A percentile compares a stretch with the other conserved stretches of the same genome.
Conservation (phyloP, 2,888 invertebrate genomes). For the Cephus rjabovi region DNA sequence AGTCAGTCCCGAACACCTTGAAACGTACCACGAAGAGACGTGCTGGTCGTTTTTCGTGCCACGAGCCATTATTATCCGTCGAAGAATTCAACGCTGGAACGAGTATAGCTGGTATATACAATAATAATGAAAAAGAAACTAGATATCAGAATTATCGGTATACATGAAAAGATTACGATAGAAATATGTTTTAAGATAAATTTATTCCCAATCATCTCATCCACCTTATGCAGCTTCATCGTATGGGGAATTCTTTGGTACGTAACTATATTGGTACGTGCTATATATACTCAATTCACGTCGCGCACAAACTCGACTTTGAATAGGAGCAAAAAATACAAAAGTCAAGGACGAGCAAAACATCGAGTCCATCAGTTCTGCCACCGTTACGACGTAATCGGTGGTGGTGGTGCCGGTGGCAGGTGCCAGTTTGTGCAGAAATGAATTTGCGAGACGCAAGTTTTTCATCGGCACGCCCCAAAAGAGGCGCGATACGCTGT, state of each 20-base stretch:
- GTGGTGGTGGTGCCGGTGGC: conserved; percentile 12
- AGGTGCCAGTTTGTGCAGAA: conserved; percentile 34
- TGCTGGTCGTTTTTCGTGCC: conserved; percentile 6
- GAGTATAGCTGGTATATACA: not conserved
- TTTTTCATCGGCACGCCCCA: conserved; percentile 24
- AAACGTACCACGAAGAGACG: not conserved
- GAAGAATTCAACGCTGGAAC: not conserved
- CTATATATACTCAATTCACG: not conserved
- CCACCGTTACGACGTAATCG: conserved; percentile 36
- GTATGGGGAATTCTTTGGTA: not conserved
- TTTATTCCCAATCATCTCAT: not conserved
- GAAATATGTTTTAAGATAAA: not conserved
- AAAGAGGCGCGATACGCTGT: not conserved
- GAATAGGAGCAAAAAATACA: not conserved
- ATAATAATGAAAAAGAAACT: not conserved
- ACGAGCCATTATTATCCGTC: conserved; percentile 3
- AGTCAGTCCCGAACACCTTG: conserved; percentile 11
- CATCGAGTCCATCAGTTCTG: conserved; percentile 28
- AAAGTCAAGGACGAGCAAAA: not conserved
- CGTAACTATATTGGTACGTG: not conserved
- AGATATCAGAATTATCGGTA: not conserved
- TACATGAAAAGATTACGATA: not conserved
- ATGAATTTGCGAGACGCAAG: conserved; percentile 33
- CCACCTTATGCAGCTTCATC: not conserved
- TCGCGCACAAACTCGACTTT: not conserved